Evolutionary conservation across 2,113 vertebrate species (phyloP), one percentile per base, ranked within the genome.

Genomic region (Brachypodius melanocephalos): DNA sequence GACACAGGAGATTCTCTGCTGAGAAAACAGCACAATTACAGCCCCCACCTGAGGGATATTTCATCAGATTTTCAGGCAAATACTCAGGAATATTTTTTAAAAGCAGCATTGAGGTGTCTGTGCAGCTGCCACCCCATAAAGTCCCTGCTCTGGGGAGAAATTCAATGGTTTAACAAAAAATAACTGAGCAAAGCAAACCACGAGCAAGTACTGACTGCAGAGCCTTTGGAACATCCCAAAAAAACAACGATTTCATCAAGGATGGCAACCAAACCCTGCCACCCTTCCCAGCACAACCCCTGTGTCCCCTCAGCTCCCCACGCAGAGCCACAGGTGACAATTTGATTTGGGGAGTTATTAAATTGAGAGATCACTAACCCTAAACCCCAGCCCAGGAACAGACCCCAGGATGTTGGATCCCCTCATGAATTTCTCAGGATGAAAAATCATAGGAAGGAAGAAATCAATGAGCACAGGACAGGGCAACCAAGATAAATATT

Each of bases 151-250:
- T 8, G 54, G 40, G 66, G 58, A 65, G 20, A 43, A 79, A 86
- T 38, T 16, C 26, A 59, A 20, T 4, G 8, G 34, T 65, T 84
- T 58, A 54, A 95, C 90, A 87, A 38, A 51, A 96, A 95, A 89
- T 46, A 95, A 97, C 73, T 1, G 31, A 95, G 52, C 20, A 78
- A 93, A 95, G 81, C 67, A 90, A 97, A 57, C 24, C 81, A 28
- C 4, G 19, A 34, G 28, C 9, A 36, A 62, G 20, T 17, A 51
- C 28, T 71, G 84, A 96, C 79, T 94, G 85, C 61, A 65, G 84
- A 95, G 93, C 81, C 65, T 94, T 80, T 14, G 25, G 96, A 95
- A 91, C 85, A 96, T 73, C 95, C 94, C 84, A 87, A 75, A 32
- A 59, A 15, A 3, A 8, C 54, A 32, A 31, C 92, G 95, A 95